Evolutionary conservation across 2,113 vertebrate species (phyloP).

Genomic region (Pedionomus torquatus): DNA sequence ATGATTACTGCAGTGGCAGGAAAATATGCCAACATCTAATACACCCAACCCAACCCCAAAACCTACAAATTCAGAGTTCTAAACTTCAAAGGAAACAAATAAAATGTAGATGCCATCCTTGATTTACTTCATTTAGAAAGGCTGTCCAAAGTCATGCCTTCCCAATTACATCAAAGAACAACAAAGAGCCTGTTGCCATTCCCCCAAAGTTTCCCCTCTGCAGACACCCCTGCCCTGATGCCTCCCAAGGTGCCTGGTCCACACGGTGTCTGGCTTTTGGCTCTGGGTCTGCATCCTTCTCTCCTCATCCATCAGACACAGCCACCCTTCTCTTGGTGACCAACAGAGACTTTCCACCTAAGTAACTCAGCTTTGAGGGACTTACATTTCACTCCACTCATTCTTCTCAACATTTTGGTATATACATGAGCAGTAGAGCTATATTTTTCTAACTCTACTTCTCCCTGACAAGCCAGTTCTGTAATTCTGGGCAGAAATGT

Average conservation of each 20-base stretch:
- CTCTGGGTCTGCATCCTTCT: background rate
- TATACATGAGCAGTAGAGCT: fast-evolving
- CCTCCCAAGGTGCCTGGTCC: background rate
- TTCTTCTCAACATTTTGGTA: background rate
- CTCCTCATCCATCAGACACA: background rate
- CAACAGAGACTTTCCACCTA: background rate
- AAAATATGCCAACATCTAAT: background rate
- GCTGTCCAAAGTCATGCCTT: background rate
- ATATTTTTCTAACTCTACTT: background rate
- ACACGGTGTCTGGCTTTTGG: background rate
- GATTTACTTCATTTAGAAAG: background rate
- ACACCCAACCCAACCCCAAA: background rate
- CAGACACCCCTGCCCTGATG: background rate
- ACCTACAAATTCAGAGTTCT: background rate
- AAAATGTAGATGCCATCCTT: background rate
- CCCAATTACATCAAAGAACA: background rate
- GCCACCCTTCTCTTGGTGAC: background rate
- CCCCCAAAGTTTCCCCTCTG: background rate
- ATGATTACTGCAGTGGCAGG: background rate
- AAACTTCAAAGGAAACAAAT: background rate
- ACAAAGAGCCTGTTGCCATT: background rate
- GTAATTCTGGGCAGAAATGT: background rate
- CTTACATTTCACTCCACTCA: background rate
- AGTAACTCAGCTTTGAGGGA: background rate
- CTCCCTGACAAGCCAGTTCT: background rate